Base-by-base conservation (phyloP, 1,140 invertebrate genomes). In the Bombus confusus region DNA sequence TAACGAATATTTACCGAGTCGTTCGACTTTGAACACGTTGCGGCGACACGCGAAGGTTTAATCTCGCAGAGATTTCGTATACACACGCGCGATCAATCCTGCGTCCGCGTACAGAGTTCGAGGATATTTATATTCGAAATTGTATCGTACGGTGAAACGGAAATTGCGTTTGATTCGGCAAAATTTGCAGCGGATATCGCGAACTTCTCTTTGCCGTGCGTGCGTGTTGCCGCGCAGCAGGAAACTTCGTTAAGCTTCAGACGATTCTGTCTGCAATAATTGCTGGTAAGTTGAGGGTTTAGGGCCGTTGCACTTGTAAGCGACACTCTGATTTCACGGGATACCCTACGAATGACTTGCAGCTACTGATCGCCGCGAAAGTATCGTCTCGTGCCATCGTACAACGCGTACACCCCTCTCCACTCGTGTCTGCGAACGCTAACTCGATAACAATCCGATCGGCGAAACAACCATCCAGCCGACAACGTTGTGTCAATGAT, bases 321-420 rank as follows among this genome's bases (percentile, higher is more conserved):
- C 78, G 71, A 86, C 78, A 88, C 86, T 89, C 89, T 83, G 88
- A 88, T 92, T 89, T 90, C 82, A 86, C 86, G 59, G 25, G 90
- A 92, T 92, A 77, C 89, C 91, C 37, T 92, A 92, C 86, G 88
- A 92, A 81, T 92, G 91, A 86, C 83, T 73, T 5, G 83, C 81
- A 68, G 52, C 8, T 75, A 37, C 43, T 41, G 57, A 31, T 69
- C 69, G 28, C 22, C 47, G 74, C 28, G 22, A 68, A 66, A 76
- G 72, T 22, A 39, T 57, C 10, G 78, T 72, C 64, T 74, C 73
- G 80, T 81, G 68, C 47, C 57, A 25, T 22, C 39, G 68, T 73
- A 12, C 59, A 72, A 81, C 47, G 68, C 31, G 28, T 13, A 62
- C 1, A 66, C 15, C 18, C 28, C 25, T 18, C 31, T 31, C 25